Evolutionary conservation across 92 coral and sea anemone genomes (phyloP).

Genomic region (Chrysogorgia sp.): DNA sequence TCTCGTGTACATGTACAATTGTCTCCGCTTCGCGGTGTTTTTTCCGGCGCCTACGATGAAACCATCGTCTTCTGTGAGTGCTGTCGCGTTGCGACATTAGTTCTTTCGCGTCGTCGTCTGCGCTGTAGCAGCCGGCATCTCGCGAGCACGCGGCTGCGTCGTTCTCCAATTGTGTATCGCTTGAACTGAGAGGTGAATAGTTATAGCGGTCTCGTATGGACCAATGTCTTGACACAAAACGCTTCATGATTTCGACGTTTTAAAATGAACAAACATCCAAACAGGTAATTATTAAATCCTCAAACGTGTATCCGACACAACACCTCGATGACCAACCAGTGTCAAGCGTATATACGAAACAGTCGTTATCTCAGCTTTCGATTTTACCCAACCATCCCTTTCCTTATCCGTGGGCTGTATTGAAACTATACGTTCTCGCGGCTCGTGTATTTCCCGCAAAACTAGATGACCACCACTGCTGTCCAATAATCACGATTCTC

Average conservation of each 20-base stretch:
- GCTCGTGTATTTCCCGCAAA: too few species aligned
- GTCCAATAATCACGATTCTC: too few species aligned
- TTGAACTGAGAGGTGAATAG: slow-evolving; percentile 15
- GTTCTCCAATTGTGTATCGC: slow-evolving; percentile 20
- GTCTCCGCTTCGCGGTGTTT: slow-evolving; percentile 20
- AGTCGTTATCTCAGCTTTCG: too few species aligned
- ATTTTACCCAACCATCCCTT: too few species aligned
- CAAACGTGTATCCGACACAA: neutral
- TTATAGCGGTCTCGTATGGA: neutral
- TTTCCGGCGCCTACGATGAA: slow-evolving; percentile 5
- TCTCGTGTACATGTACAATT: neutral
- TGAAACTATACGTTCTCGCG: too few species aligned
- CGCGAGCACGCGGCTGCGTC: neutral
- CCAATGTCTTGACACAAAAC: slow-evolving; percentile 26
- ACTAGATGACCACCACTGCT: too few species aligned
- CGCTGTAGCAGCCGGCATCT: neutral
- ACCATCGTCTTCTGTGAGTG: slow-evolving; percentile 15
- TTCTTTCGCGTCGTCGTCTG: neutral
- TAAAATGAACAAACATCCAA: neutral
- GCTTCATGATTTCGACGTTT: slow-evolving; percentile 29
- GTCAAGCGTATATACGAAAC: neutral
- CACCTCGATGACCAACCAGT: neutral
- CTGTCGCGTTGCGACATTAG: neutral
- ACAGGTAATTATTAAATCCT: neutral
- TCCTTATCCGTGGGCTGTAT: too few species aligned